These are phyloP conservation scores for Oophaga sylvatica DNA, from an alignment of 2,797 vertebrate species.

Conservation along the genomic window DNA sequence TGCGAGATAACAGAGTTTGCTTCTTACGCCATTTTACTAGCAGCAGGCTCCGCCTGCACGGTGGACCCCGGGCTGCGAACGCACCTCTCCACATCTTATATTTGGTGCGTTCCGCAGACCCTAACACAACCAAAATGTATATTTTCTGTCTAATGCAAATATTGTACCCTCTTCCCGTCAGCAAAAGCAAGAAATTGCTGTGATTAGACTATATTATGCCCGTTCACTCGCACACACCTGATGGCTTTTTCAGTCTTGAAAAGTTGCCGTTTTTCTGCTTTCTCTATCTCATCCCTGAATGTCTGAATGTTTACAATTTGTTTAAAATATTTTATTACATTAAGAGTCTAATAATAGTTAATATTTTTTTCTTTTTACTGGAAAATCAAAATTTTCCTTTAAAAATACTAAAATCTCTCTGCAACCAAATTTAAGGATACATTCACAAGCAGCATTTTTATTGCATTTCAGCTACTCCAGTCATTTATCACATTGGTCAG, in stretches of 20 bases:
- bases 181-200: constrained; percentile 34
- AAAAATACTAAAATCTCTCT: too few relatives aligned
- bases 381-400: not conserved
- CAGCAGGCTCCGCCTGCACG: too few relatives aligned
- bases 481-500: too few relatives aligned
- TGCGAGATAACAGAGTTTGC: too few relatives aligned
- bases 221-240: constrained; percentile 58
- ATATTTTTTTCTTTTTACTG: not conserved
- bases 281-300: constrained; percentile 43
- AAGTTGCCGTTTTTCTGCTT: constrained; percentile 55
- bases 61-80: too few relatives aligned
- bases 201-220: constrained; percentile 65
- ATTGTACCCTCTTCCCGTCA: constrained; percentile 18
- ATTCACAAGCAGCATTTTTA: too few relatives aligned
- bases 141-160: constrained; percentile 60
- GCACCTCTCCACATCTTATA: too few relatives aligned
- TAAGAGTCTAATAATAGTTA: not conserved
- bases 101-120: too few relatives aligned
- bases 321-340: not conserved
- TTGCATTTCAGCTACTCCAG: too few relatives aligned
- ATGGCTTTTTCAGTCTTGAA: constrained; percentile 64
- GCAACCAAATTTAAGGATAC: too few relatives aligned
- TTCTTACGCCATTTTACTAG: too few relatives aligned
- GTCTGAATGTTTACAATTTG: constrained; percentile 22
- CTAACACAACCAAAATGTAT: constrained; percentile 67